Evolutionary conservation across 2,888 invertebrate genomes (phyloP), one percentile per base, ranked within the genome.

Genomic region (Synergus umbraculus): DNA sequence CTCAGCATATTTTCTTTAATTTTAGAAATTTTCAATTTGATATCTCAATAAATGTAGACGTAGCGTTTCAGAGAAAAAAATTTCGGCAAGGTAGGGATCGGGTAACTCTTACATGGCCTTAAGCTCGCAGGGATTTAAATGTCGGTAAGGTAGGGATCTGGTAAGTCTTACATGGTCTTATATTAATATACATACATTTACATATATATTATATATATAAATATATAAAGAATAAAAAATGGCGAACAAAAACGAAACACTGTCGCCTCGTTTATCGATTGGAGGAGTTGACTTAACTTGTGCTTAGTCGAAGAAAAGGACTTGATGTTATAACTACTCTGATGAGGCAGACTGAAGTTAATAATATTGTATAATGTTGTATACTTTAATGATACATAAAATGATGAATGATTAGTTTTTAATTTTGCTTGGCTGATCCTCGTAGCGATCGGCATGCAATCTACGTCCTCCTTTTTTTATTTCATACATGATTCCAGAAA

Each of bases 281-380:
- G 80, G 80, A 80, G 81, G 80, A 81, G 81, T 82, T 76, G 78
- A 77, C 78, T 78, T 82, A 79, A 64, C n/a, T 77, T 79, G 81
- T 77, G 77, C 78, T 83, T 84, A 73, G 73, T 84, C 78, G 83
- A 81, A 78, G 79, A 49, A 73, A 73, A 79, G 58, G 77, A 79
- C 82, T 82, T 82, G 81, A 79, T 64, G 77, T 79, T 80, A 73
- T 29, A 78, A 81, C 77, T 82, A 81, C 81, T 83, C 83, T 82
- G 80, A 79, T 77, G 81, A 81, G 80, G 79, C 81, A 81, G 83
- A 83, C 82, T 82, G 84, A 84, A 81, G 76, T 81, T 78, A 81
- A 67, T 84, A 78, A 69, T 41, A 77, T 78, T 76, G 79, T 79
- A 80, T 73, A 73, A 73, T 49, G 73, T 58, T 77, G 77, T 66